These are phyloP conservation scores for Drosophila busckii DNA, from an alignment of 1,140 invertebrate species.

Conservation along the genomic window DNA sequence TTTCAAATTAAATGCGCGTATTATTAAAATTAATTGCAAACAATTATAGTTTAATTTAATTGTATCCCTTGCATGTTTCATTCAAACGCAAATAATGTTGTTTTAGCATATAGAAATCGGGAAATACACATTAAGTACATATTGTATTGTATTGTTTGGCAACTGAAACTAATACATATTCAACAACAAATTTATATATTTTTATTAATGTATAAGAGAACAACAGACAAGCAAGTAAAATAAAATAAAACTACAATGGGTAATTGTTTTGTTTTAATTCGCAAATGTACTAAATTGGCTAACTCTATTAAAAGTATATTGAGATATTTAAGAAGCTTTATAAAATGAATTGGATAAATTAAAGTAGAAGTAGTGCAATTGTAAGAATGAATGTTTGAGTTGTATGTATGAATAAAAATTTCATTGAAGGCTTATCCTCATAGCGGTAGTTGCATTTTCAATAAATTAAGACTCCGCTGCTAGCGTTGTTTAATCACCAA, in stretches of 20 bases:
- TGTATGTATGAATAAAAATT: no score
- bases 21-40: conserved; percentile 47
- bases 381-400: no score
- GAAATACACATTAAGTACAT: conserved; percentile 5
- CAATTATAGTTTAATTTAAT: conserved; percentile 23
- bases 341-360: no score
- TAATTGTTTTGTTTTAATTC: background rate
- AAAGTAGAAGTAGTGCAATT: no score
- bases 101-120: no score
- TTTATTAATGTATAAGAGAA: conserved; percentile 53
- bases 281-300: no score
- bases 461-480: no score
- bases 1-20: conserved; percentile 30
- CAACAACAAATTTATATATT: conserved; percentile 34
- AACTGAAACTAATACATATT: conserved; percentile 16
- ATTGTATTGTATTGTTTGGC: conserved; percentile 11
- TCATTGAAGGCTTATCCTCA: no score
- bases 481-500: no score
- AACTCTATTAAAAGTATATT: no score
- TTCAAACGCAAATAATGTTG: conserved; percentile 15
- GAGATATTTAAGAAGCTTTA: no score
- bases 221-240: conserved; percentile 28
- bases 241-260: conserved; percentile 36
- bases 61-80: conserved; percentile 15
- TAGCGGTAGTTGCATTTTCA: no score